A percentile compares a stretch with the other conserved stretches of the same genome.
Evolutionary conservation across 2,113 vertebrate species (phyloP).

Genomic region (Hippotragus niger): DNA sequence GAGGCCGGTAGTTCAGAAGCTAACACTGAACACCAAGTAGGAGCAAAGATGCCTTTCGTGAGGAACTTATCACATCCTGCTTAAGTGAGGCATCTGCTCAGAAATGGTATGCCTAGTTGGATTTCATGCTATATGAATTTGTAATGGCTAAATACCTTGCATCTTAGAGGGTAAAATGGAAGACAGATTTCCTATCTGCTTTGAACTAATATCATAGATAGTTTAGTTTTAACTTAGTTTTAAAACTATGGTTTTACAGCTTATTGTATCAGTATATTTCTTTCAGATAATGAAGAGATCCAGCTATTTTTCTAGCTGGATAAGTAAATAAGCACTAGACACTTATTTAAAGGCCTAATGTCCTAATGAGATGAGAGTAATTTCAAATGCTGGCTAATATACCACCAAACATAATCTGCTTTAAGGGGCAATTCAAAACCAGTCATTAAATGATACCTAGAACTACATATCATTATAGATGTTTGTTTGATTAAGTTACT

Average conservation of each 20-base stretch:
- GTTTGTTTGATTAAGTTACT: conserved; percentile 49
- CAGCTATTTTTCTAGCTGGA: not conserved
- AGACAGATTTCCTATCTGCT: not conserved
- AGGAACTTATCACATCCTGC: not conserved
- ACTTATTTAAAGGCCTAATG: conserved; percentile 38
- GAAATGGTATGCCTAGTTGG: not conserved
- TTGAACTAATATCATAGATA: not conserved
- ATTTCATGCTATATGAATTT: not conserved
- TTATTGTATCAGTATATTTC: not conserved
- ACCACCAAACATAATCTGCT: not conserved
- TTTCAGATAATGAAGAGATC: conserved; percentile 14
- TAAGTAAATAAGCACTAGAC: conserved; percentile 31
- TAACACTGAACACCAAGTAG: not conserved
- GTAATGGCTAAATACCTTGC: not conserved
- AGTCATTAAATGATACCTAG: conserved; percentile 51
- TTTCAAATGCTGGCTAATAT: conserved; percentile 40
- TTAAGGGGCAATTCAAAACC: conserved; percentile 10
- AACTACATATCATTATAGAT: conserved; percentile 16
- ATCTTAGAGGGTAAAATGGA: not conserved
- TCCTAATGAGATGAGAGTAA: conserved; percentile 30
- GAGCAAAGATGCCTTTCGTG: not conserved
- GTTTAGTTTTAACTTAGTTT: not conserved
- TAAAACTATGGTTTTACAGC: not conserved
- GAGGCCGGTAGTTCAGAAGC: not conserved
- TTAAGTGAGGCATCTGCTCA: not conserved